Conservation (phyloP, 2,888 invertebrate species). For the Drepana falcataria region DNA sequence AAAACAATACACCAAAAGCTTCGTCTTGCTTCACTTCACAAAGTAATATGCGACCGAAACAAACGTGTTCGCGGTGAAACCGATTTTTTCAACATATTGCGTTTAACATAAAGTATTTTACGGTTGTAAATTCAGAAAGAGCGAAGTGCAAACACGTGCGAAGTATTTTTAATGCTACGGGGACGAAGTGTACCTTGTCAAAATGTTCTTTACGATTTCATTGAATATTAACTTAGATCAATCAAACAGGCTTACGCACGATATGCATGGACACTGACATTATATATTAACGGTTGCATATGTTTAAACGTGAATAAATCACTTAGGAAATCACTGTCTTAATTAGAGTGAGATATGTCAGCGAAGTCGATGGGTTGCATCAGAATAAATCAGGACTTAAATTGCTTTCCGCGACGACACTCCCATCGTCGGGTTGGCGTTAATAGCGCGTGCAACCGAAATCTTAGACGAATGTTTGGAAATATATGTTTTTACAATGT, state of each 20-base stretch:
- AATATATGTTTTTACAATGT: conserved; percentile 56
- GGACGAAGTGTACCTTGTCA: too few relatives aligned
- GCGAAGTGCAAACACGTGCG: too few relatives aligned
- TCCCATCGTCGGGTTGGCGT: conserved; percentile 68
- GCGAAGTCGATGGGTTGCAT: conserved; percentile 51
- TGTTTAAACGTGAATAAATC: conserved; percentile 52
- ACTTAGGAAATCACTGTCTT: conserved; percentile 56
- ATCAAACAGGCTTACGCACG: conserved; percentile 18
- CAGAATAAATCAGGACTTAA: conserved; percentile 69
- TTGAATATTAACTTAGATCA: conserved; percentile 21
- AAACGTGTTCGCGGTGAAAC: conserved; percentile 40
- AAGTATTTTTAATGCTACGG: too few relatives aligned
- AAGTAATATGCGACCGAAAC: conserved; percentile 60
- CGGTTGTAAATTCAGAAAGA: too few relatives aligned
- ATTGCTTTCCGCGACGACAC: conserved; percentile 73
- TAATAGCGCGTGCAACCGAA: conserved; percentile 76
- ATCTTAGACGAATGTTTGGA: conserved; percentile 62
- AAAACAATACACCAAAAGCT: conserved; percentile 53
- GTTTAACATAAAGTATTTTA: not conserved
- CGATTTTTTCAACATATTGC: conserved; percentile 23
- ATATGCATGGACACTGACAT: conserved; percentile 24
- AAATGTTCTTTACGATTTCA: not conserved
- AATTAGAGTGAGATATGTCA: conserved; percentile 69
- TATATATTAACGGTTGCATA: too few relatives aligned
- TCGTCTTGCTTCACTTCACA: conserved; percentile 58